Conservation (phyloP, 2,113 vertebrate genomes). For the Notiomystis cincta region DNA sequence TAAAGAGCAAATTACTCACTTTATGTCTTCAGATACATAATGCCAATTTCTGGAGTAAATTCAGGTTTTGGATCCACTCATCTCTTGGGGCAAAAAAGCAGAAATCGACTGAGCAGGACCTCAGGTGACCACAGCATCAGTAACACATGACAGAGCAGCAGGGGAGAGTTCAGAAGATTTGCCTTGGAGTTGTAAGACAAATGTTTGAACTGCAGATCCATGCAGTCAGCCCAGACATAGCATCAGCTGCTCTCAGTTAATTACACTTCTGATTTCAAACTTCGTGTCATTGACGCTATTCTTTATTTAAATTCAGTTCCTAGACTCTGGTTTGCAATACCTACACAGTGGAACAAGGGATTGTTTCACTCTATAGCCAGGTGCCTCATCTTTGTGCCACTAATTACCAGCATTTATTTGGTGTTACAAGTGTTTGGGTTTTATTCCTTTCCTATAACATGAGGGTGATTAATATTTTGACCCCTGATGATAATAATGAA, state of each 20-base stretch:
- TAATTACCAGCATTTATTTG: not conserved
- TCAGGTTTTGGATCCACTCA: accelerated
- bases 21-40: not conserved
- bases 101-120: not conserved
- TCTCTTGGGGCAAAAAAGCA: not conserved
- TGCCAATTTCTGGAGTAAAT: not conserved
- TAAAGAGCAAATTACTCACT: not conserved
- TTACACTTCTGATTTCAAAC: not conserved
- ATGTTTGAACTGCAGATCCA: not conserved
- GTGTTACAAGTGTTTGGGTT: not conserved
- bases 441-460: not conserved
- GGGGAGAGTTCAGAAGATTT: not conserved
- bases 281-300: not conserved
- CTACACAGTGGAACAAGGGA: not conserved
- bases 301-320: not conserved
- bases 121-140: not conserved
- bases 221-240: not conserved
- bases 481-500: slow-evolving; percentile 26
- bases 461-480: slow-evolving; percentile 30
- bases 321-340: not conserved
- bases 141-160: not conserved
- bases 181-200: not conserved
- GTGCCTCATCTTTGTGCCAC: not conserved
- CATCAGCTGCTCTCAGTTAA: not conserved
- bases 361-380: not conserved